These are phyloP conservation scores for Phataginus tricuspis DNA, from an alignment of 2,797 vertebrate genomes.

Conservation along the genomic window DNA sequence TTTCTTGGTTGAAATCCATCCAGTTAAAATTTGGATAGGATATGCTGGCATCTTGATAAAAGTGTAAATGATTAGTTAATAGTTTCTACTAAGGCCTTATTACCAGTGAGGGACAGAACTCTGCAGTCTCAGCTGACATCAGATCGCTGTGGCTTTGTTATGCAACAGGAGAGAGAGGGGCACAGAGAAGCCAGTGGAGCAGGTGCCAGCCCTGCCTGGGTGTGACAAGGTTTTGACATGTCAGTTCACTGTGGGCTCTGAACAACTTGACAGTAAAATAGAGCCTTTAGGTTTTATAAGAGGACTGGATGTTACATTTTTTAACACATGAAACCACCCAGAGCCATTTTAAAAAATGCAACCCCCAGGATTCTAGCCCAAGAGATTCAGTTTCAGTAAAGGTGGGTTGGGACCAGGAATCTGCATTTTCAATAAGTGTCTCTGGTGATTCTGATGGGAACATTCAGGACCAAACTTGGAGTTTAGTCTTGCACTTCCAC, in stretches of 20 bases:
- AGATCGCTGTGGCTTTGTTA: not conserved
- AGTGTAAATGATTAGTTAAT: not conserved
- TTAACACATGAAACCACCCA: not conserved
- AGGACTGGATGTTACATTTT: not conserved
- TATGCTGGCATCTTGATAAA: not conserved
- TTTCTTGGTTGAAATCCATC: slow-evolving; percentile 19
- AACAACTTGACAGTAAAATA: not conserved
- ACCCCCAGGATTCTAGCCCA: not conserved
- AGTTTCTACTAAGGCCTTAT: not conserved
- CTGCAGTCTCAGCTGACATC: not conserved
- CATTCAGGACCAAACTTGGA: not conserved
- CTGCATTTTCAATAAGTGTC: not conserved
- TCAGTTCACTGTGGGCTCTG: not conserved
- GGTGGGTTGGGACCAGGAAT: not conserved
- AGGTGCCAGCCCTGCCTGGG: not conserved
- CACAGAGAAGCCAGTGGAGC: not conserved
- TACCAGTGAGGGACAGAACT: not conserved
- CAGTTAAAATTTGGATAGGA: not conserved
- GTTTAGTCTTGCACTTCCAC: not conserved
- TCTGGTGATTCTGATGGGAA: not conserved
- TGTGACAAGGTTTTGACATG: not conserved
- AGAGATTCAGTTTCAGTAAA: not conserved
- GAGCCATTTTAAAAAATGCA: not conserved
- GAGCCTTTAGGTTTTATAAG: not conserved
- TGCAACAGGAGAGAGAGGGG: not conserved